Base-by-base conservation (phyloP, 2,797 vertebrate genomes). In the Limnodromus scolopaceus region DNA sequence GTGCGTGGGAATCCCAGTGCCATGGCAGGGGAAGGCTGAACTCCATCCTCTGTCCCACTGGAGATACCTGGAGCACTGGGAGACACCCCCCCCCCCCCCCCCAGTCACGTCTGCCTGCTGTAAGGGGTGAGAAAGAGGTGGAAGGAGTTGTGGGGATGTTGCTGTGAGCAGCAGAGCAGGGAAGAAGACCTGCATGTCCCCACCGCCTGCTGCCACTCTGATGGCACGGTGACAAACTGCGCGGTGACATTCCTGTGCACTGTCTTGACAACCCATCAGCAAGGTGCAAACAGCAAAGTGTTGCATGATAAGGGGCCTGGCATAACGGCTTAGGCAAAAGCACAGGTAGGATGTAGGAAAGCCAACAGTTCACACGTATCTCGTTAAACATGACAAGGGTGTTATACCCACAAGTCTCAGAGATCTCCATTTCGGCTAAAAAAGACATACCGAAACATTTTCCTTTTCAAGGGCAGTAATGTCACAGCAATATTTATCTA, bases 201-300 rank as follows among this genome's bases (percentile, higher is more conserved):
- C 9, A 4, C 64, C 1, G 0, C 75, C 70, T 84, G 8, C 74
- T 82, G 89, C 70, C 39, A 9, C 51, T 49, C 11, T 3, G 80
- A 18, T 3, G 13, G 45, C 64, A 28, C 0, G 0, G 74, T 84
- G 93, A 95, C 94, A 92, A 96, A 70, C 51, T 27, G 38, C 0
- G 0, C 0, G 0, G 53, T 90, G 93, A 93, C 90, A 28, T 79
- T 76, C 58, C 77, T 0, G 0, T 70, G 84, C 83, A 28, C 77
- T 36, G 46, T 15, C 93, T 57, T 95, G 94, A 93, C 96, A 97
- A 38, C 51, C 74, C 88, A 82, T 91, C 93, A 93, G 60, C 65
- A 82, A 90, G 77, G 86, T 96, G 93, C 95, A 92, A 94, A 90
- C 92, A 94, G 75, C 58, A n/a, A 60, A 90, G 75, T 24, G 45